Evolutionary conservation across 2,888 invertebrate genomes (phyloP).

Genomic region (Rhamnusium bicolor): DNA sequence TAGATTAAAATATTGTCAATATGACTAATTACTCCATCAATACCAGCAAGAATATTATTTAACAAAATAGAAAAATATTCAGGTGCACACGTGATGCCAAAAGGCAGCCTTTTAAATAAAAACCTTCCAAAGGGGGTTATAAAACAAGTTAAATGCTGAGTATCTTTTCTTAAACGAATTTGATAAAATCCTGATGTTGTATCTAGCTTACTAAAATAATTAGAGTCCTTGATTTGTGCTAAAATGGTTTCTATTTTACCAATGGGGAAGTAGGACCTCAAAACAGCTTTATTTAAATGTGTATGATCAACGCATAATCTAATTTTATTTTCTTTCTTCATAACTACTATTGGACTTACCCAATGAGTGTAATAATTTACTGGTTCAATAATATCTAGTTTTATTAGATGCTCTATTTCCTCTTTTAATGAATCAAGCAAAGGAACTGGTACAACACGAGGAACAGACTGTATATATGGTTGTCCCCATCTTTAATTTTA

Average conservation of each 20-base stretch:
- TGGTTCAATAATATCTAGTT: constrained; percentile 33
- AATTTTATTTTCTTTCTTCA: constrained; percentile 16
- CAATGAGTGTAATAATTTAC: constrained; percentile 22
- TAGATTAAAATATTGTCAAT: too few relatives aligned
- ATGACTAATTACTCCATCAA: constrained; percentile 16
- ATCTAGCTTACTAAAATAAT: constrained; percentile 46
- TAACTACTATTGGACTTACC: constrained; percentile 33
- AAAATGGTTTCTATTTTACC: constrained; percentile 54
- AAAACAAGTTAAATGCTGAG: constrained; percentile 42
- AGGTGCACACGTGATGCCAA: constrained; percentile 44
- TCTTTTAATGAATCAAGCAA: constrained; percentile 6
- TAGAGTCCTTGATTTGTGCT: constrained; percentile 47
- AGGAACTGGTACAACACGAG: constrained; percentile 26
- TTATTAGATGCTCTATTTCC: constrained; percentile 14
- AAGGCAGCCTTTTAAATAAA: constrained; percentile 39
- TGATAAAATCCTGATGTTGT: constrained; percentile 34
- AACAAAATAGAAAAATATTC: constrained; percentile 40
- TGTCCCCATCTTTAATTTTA: constrained; percentile 20
- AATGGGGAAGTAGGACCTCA: constrained; percentile 29
- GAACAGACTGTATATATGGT: constrained; percentile 29
- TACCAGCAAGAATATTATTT: constrained; percentile 34
- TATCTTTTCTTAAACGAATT: constrained; percentile 24
- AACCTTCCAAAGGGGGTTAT: constrained; percentile 47
- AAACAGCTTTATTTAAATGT: constrained; percentile 26
- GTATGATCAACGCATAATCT: constrained; percentile 39